These are phyloP conservation scores for Stegodyphus mimosarum DNA, from an alignment of 1,140 invertebrate genomes.

Conservation along the genomic window DNA sequence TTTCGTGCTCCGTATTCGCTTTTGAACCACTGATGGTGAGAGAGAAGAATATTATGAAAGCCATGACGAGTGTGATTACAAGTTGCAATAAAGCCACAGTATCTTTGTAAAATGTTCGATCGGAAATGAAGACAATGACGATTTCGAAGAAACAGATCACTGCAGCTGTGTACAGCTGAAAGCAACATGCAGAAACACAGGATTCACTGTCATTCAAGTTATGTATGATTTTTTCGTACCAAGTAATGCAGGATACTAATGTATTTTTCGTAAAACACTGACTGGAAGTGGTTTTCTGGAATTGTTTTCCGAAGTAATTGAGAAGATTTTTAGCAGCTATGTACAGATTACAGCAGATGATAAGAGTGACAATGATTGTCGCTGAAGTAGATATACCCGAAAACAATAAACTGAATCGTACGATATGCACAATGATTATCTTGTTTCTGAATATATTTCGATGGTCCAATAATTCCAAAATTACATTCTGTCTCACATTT, in stretches of 20 bases:
- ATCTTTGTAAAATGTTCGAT: neutral
- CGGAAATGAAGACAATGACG: neutral
- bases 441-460: neutral
- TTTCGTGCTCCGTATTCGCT: neutral
- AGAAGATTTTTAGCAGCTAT: neutral
- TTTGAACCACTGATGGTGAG: neutral
- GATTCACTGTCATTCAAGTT: neutral
- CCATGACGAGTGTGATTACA: neutral
- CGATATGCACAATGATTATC: neutral
- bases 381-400: neutral
- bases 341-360: neutral
- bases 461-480: neutral
- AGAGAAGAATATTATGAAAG: neutral
- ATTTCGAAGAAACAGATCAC: neutral
- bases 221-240: neutral
- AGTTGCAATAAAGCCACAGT: neutral
- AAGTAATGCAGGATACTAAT: neutral
- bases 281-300: neutral
- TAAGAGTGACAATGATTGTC: neutral
- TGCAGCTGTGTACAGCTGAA: neutral
- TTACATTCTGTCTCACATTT: neutral
- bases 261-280: neutral
- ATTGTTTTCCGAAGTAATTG: neutral
- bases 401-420: neutral
- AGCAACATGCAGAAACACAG: neutral